Evolutionary conservation across 2,888 invertebrate species (phyloP).

Genomic region (Lissonota sp.): DNA sequence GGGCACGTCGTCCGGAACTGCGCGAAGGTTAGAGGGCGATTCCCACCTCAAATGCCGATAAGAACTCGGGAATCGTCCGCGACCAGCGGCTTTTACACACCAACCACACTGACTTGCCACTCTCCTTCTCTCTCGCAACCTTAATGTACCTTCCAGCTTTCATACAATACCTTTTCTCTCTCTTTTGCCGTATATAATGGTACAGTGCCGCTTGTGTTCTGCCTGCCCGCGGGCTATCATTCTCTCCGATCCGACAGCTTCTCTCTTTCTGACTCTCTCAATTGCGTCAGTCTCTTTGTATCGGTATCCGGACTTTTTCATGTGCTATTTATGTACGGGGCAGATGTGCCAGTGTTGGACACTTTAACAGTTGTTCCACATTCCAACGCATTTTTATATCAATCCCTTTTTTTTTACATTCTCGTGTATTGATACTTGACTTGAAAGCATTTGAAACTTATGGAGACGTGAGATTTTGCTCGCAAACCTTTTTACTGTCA

Average conservation of each 20-base stretch:
- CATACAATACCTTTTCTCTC: slow-evolving; percentile 21
- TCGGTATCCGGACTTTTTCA: neutral
- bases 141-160: slow-evolving; percentile 54
- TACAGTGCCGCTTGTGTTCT: neutral
- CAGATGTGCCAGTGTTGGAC: no score
- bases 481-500: no score
- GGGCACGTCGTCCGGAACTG: slow-evolving; percentile 61
- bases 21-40: slow-evolving; percentile 65
- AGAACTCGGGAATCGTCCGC: slow-evolving; percentile 62
- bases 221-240: slow-evolving; percentile 44
- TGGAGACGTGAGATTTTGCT: no score
- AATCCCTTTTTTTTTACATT: no score
- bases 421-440: no score
- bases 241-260: slow-evolving; percentile 56
- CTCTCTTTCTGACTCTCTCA: slow-evolving; percentile 9
- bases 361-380: no score
- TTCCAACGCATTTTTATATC: no score
- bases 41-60: slow-evolving; percentile 65
- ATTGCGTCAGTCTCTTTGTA: neutral
- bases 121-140: slow-evolving; percentile 29
- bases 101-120: slow-evolving; percentile 22
- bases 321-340: neutral
- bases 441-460: no score
- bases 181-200: slow-evolving; percentile 2
- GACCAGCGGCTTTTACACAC: slow-evolving; percentile 49